Evolutionary conservation across 2,888 invertebrate genomes (phyloP), one percentile per base, ranked within the genome.

Genomic region (Metallyticus violacea): DNA sequence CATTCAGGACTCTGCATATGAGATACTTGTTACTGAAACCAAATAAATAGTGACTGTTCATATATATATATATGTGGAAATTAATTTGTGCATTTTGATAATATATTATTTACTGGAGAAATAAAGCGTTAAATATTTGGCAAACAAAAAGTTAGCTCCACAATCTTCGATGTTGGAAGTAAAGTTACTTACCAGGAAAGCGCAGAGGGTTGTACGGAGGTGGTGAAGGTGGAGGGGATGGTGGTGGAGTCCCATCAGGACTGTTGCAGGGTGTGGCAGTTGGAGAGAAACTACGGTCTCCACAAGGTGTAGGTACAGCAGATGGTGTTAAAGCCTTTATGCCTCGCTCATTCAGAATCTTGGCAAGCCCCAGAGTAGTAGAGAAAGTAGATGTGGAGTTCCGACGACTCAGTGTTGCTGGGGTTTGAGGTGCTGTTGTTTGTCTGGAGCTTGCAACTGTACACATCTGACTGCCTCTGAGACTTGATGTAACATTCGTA

Each of bases 251-350:
- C n/a, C 94, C 94, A 89, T 95, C 95, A 1, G 97, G 97, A 90
- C 97, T 97, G 91, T 97, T 97, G 90, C 96, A 96, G 1, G 97
- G 97, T 6, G 97, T 97, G 7, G 97, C 97, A 0, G 97, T 97
- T 4, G 97, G 96, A 7, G 96, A 94, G 91, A 94, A 97, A 90
- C 93, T 95, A 88, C 94, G 93, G 2, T 93, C 92, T 30, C 94
- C 94, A 79, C 87, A 87, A 4, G 96, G 95, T 5, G 95, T 94
- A 89, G 94, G 93, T 0, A 94, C 91, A 79, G 94, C 94, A 80
- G 95, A 95, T 6, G 95, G 95, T n/a, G 95, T 95, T 0, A 94
- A 94, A 22, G 95, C 95, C 91, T 95, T 94, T 87, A 96, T 95
- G 80, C 96, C 96, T 88, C 97, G 93, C 92, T 96, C 95, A 90